A percentile compares a stretch with the other conserved stretches of the same genome.
These are phyloP conservation scores for Hippocampus zosterae DNA, from an alignment of 2,113 vertebrate species.

Conservation along the genomic window DNA sequence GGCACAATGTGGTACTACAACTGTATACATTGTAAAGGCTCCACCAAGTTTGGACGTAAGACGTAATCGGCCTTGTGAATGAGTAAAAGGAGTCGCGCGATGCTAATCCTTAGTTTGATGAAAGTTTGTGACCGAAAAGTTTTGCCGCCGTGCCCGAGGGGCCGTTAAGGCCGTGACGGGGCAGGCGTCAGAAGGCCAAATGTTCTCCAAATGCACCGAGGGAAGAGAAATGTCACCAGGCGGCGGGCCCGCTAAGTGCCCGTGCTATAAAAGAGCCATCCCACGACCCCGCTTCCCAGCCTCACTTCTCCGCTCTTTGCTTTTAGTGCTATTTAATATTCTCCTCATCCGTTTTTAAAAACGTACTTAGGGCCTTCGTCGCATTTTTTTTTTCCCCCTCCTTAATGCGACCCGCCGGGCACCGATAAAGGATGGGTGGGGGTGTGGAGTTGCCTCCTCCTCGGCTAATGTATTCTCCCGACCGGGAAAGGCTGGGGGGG, in stretches of 20 bases:
- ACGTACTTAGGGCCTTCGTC: constrained; percentile 18
- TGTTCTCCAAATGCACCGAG: constrained; percentile 1
- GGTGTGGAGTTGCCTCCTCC: neutral
- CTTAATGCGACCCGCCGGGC: constrained; percentile 27
- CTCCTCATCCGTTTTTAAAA: constrained; percentile 26
- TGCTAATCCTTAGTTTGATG: neutral
- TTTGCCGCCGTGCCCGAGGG: neutral
- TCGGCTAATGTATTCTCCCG: constrained; percentile 28
- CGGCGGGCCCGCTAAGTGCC: neutral
- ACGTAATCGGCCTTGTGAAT: no score
- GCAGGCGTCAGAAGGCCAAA: neutral
- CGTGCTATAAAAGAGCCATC: neutral
- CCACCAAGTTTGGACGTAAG: no score
- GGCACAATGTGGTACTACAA: no score
- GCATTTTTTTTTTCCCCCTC: neutral
- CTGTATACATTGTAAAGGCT: no score
- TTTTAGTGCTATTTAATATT: constrained; percentile 33
- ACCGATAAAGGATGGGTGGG: neutral
- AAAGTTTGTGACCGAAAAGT: neutral
- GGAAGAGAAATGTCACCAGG: neutral
- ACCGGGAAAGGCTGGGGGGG: neutral
- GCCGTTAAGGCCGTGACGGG: neutral
- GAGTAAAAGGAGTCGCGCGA: neutral
- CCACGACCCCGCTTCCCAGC: neutral
- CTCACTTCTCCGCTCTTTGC: constrained; percentile 2